These are phyloP conservation scores for Lucilia sericata DNA, from an alignment of 1,140 invertebrate species.

Conservation along the genomic window DNA sequence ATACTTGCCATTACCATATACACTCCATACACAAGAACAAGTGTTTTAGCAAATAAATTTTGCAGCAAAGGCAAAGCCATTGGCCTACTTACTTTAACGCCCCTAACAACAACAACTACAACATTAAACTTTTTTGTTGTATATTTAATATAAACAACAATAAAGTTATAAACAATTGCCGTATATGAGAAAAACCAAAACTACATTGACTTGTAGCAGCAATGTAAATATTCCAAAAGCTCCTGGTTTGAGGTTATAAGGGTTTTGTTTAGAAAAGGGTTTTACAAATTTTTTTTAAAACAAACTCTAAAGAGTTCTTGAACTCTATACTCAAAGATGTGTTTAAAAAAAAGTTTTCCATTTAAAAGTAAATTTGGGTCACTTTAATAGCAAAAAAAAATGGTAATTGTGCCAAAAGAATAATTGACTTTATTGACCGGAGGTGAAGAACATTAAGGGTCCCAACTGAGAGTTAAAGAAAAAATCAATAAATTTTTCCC, in stretches of 20 bases:
- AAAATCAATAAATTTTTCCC: neutral
- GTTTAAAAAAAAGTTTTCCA: neutral
- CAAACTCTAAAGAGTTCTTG: neutral
- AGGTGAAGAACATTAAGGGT: neutral
- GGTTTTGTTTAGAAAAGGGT: neutral
- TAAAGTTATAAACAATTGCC: neutral
- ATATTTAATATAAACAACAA: neutral
- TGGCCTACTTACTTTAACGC: constrained; percentile 11
- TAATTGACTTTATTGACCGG: neutral
- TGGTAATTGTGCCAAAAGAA: too few relatives aligned
- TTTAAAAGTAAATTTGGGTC: neutral
- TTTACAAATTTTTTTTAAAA: too few relatives aligned
- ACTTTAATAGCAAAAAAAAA: neutral
- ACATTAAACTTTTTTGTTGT: neutral
- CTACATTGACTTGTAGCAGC: neutral
- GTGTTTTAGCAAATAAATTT: constrained; percentile 24
- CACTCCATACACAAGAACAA: neutral
- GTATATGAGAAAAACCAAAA: neutral
- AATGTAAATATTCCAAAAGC: neutral
- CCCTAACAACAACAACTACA: constrained; percentile 1
- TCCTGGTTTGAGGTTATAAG: neutral
- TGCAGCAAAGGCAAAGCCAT: constrained; percentile 7
- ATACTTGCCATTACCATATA: neutral
- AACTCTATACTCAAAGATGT: neutral
- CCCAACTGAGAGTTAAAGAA: neutral